Conservation (phyloP, 1,140 invertebrate species). For the Hypothenemus hampei region DNA sequence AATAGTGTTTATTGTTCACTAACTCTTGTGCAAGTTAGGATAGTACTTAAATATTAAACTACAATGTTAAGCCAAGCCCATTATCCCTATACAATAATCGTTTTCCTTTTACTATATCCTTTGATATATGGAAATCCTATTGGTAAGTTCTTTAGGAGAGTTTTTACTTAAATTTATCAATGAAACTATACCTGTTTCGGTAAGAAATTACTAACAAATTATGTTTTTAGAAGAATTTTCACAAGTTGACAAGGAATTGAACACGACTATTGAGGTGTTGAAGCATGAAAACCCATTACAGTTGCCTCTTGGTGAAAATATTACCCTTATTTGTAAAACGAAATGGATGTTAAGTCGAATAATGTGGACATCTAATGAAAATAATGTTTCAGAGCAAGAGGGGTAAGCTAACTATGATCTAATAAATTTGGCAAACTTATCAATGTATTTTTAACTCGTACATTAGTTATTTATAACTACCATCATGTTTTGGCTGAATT, state of each 20-base stretch:
- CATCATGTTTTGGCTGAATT: too few relatives aligned
- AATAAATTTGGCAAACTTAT: too few relatives aligned
- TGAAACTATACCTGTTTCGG: too few relatives aligned
- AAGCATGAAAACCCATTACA: slow-evolving; percentile 35
- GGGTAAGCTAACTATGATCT: slow-evolving; percentile 33
- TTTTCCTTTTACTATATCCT: slow-evolving; percentile 34
- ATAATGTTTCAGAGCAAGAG: slow-evolving; percentile 46
- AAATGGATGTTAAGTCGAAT: slow-evolving; percentile 42
- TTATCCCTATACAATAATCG: slow-evolving; percentile 34
- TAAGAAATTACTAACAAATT: too few relatives aligned
- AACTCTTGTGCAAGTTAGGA: slow-evolving; percentile 25
- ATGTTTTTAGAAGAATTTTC: slow-evolving; percentile 19
- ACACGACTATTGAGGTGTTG: slow-evolving; percentile 37
- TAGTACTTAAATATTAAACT: slow-evolving; percentile 31
- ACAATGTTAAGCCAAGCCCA: slow-evolving; percentile 45
- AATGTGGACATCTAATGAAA: slow-evolving; percentile 47
- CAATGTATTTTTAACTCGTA: too few relatives aligned
- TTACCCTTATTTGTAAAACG: slow-evolving; percentile 47
- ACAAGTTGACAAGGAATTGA: slow-evolving; percentile 34
- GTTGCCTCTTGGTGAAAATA: slow-evolving; percentile 45
- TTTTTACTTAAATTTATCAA: background rate
- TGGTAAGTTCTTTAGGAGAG: slow-evolving; percentile 27
- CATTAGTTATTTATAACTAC: too few relatives aligned
- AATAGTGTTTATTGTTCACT: slow-evolving; percentile 30
- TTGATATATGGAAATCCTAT: slow-evolving; percentile 32